Percentiles rank a stretch among this genome's conserved stretches.
These are phyloP conservation scores for Mormoops blainvillei DNA, from an alignment of 2,113 vertebrate species.

Conservation along the genomic window DNA sequence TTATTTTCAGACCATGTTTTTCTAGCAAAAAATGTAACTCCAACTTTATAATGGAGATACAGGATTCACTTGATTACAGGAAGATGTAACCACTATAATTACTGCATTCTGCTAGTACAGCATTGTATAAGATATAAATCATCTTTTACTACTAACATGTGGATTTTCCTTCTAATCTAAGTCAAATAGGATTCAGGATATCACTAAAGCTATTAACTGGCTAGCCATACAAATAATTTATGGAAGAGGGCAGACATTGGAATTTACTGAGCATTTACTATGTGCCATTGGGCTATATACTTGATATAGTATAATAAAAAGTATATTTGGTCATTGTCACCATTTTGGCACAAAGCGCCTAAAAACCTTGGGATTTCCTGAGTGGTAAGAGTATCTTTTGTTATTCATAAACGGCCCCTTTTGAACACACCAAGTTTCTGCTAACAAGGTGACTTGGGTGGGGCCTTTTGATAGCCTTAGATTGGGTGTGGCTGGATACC, in stretches of 20 bases:
- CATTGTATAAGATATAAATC: not conserved
- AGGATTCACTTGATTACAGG: not conserved
- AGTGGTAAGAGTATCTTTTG: not conserved
- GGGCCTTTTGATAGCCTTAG: not conserved
- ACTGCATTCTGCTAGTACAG: not conserved
- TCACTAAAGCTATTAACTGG: not conserved
- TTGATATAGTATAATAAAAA: not conserved
- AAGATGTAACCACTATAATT: conserved; percentile 4
- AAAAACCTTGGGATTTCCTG: not conserved
- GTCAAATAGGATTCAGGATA: not conserved
- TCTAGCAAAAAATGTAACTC: conserved; percentile 5
- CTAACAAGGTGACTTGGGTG: not conserved
- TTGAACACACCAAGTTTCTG: not conserved
- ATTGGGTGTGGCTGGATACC: not conserved
- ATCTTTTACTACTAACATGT: conserved; percentile 9
- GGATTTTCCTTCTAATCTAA: not conserved
- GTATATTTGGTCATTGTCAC: not conserved
- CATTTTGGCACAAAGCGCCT: not conserved
- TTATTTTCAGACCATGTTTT: not conserved
- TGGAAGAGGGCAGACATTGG: not conserved
- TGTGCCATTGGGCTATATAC: not conserved
- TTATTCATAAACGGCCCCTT: not conserved
- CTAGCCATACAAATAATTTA: not conserved
- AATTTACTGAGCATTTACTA: not conserved
- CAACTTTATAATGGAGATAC: conserved; percentile 12